Base-by-base conservation (phyloP, 2,888 invertebrate genomes). In the Sclerodermus sp. region DNA sequence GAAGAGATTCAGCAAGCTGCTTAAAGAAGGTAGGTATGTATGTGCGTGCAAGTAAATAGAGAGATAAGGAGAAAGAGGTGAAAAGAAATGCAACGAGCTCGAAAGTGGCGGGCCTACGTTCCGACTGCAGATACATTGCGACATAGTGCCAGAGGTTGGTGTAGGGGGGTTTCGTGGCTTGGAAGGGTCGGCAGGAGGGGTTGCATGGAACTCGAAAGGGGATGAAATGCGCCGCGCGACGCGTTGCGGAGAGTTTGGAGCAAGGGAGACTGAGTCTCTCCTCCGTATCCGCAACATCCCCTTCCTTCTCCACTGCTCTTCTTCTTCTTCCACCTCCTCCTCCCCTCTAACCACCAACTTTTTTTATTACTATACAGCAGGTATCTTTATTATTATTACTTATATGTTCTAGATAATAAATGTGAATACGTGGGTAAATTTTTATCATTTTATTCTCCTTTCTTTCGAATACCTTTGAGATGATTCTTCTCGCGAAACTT, bases 51-150 rank as follows among this genome's bases (percentile, higher is more conserved):
- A 23, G 23, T 3, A 8, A 23, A 23, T 23, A 23, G 23, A 23
- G 23, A 23, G 23, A 23, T 5, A 23, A 23, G 3, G 8, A 8
- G 23, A 23, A 23, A 23, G 3, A 23, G 23, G 23, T 23, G 23
- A 23, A 8, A 23, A 8, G n/a, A n/a, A n/a, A 8, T 8, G 8
- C 23, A 23, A 8, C 23, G 23, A 23, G 3, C 23, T 23, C 8
- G 23, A 23, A 23, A 23, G 23, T 23, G 23, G 23, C 23, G 23
- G 8, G 23, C 23, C 23, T 23, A 23, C 8, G 34, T 68, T 67
- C 63, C 62, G 66, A 72, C 76, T 76, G 76, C 76, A 60, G 76
- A 75, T 74, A 68, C 75, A 74, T 75, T 76, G 76, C 76, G 76
- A 74, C 76, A 75, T 70, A 60, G 64, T 61, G 55, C 55, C 57